Evolutionary conservation across 2,888 invertebrate species (phyloP).

Genomic region (Cephus pulcher): DNA sequence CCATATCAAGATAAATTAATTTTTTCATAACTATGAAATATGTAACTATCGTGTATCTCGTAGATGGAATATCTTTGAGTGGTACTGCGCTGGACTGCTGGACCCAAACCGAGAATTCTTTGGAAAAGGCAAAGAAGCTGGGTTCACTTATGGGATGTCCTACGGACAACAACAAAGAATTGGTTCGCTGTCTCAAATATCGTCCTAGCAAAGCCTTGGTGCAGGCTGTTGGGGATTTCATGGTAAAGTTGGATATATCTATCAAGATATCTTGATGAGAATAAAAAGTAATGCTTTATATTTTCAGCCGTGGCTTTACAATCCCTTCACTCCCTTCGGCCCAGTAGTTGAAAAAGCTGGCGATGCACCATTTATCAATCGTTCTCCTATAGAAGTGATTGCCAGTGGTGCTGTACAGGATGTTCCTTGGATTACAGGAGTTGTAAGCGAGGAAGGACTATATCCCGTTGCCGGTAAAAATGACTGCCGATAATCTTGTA

Average conservation of each 20-base stretch:
- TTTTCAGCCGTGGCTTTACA: conserved; percentile 71
- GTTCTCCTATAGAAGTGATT: conserved; percentile 75
- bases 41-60: background rate
- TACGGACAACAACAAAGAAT: conserved; percentile 66
- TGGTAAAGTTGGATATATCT: conserved; percentile 59
- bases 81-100: conserved; percentile 74
- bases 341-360: conserved; percentile 75
- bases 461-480: conserved; percentile 76
- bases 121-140: conserved; percentile 73
- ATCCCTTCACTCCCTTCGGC: conserved; percentile 79
- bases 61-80: conserved; percentile 76
- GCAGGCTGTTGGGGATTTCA: conserved; percentile 70
- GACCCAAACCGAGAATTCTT: conserved; percentile 62
- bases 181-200: conserved; percentile 75
- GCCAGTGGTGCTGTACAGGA: conserved; percentile 72
- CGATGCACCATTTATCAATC: conserved; percentile 74
- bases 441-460: conserved; percentile 79
- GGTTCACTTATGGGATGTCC: conserved; percentile 76
- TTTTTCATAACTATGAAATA: background rate
- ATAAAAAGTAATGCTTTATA: background rate
- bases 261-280: background rate
- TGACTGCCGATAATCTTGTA: background rate
- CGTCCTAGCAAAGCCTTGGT: conserved; percentile 74
- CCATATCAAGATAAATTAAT: background rate
- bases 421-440: conserved; percentile 77